Percentiles rank a stretch among this genome's conserved stretches.
Evolutionary conservation across 2,797 vertebrate species (phyloP).

Genomic region (Eremophila alpestris): DNA sequence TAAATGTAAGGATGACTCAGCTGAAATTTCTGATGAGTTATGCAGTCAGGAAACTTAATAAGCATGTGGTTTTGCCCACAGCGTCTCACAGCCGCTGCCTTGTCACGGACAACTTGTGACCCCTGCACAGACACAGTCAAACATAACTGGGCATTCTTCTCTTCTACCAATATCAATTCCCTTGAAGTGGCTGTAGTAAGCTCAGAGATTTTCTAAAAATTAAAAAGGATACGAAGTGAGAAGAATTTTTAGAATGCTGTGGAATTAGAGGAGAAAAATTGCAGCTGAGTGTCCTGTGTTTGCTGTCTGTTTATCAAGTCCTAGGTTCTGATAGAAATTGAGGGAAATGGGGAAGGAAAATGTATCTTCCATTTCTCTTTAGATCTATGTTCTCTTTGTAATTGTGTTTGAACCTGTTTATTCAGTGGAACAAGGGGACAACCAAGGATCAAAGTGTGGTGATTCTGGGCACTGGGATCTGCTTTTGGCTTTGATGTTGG

Average conservation of each 20-base stretch:
- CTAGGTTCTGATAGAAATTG: neutral
- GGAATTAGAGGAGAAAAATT: neutral
- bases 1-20: conserved; percentile 55
- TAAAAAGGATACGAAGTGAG: accelerated
- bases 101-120: neutral
- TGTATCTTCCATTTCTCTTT: neutral
- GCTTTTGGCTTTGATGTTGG: neutral
- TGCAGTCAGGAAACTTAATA: neutral
- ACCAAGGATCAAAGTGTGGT: neutral
- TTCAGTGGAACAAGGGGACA: neutral
- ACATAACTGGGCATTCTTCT: neutral
- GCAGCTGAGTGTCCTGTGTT: neutral
- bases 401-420: neutral
- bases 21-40: conserved; percentile 14
- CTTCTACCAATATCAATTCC: neutral
- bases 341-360: neutral
- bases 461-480: neutral
- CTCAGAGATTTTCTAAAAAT: neutral
- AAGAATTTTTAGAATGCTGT: neutral
- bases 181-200: neutral
- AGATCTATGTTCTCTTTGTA: neutral
- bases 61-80: neutral
- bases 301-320: neutral
- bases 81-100: neutral
- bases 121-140: neutral